Evolutionary conservation across 1,140 invertebrate genomes (phyloP).

Genomic region (Drosophila chauvacae): DNA sequence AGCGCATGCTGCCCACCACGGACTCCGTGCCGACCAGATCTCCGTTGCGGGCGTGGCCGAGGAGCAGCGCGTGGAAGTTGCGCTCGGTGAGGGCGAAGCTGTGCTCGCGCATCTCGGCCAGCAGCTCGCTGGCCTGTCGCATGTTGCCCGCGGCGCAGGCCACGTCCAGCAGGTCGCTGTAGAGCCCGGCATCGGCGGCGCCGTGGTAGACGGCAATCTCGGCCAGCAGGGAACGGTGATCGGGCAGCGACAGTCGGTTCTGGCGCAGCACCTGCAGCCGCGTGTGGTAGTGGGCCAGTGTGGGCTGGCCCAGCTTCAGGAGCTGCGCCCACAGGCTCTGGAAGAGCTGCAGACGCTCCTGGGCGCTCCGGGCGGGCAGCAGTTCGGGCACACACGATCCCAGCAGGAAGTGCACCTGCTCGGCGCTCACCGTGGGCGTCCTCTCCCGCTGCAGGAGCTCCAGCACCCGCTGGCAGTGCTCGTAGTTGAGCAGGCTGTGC

Average conservation of each 20-base stretch:
- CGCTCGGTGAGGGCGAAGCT: constrained; percentile 85
- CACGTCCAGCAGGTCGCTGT: constrained; percentile 80
- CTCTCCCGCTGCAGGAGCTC: constrained; percentile 28
- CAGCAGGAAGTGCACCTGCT: constrained; percentile 67
- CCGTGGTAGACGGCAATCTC: constrained; percentile 62
- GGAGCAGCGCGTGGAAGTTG: constrained; percentile 86
- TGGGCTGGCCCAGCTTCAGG: constrained; percentile 48
- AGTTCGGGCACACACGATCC: constrained; percentile 67
- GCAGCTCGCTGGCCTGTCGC: constrained; percentile 84
- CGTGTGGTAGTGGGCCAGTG: constrained; percentile 56
- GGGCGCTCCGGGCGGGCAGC: constrained; percentile 54
- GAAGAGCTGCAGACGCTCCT: constrained; percentile 54
- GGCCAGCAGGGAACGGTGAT: constrained; percentile 62
- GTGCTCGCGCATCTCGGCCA: constrained; percentile 86
- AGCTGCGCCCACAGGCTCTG: constrained; percentile 64
- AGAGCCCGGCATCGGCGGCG: constrained; percentile 38
- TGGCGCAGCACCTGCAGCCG: constrained; percentile 61
- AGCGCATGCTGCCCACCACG: constrained; percentile 84
- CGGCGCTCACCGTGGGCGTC: constrained; percentile 15
- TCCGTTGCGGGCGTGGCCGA: constrained; percentile 85
- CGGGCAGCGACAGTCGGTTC: constrained; percentile 54
- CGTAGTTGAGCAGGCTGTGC: constrained; percentile 46
- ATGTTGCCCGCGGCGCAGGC: constrained; percentile 85
- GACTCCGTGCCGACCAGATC: constrained; percentile 74
- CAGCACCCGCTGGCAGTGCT: constrained; percentile 58